Percentiles rank a stretch among this genome's conserved stretches.
phyloP scores from a whole-genome alignment of 2,888 invertebrate genomes.

The Ommatoiulus sabulosus region DNA sequence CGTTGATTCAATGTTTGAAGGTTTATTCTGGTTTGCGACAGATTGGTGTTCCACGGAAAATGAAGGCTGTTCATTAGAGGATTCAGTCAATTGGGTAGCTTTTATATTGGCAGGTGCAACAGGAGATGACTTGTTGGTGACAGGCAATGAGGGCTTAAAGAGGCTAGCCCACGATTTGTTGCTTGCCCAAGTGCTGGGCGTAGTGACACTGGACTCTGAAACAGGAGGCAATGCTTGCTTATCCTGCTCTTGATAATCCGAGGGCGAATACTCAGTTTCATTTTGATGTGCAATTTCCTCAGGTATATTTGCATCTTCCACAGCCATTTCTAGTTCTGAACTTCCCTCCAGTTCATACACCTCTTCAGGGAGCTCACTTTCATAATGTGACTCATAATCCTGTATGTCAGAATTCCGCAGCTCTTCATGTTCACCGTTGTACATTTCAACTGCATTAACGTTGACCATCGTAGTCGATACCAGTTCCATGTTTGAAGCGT shows the following conservation, averaged over 20 bases:
- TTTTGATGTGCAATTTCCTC: neutral
- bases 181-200: neutral
- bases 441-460: neutral
- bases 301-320: neutral
- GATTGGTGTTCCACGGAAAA: neutral
- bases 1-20: neutral
- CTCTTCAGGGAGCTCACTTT: neutral
- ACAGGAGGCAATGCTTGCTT: neutral
- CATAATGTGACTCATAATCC: neutral
- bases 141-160: conserved; percentile 60
- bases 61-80: neutral
- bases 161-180: conserved; percentile 67
- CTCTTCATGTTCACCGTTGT: neutral
- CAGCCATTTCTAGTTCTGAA: too few relatives aligned
- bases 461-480: neutral
- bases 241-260: neutral
- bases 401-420: neutral
- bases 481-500: neutral
- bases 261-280: neutral
- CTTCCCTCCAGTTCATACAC: neutral
- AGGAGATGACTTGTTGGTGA: neutral
- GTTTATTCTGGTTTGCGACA: neutral
- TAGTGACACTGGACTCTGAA: neutral
- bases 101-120: neutral
- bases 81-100: neutral